Conservation (phyloP, 2,888 invertebrate species). For the Nyleta sp. region DNA sequence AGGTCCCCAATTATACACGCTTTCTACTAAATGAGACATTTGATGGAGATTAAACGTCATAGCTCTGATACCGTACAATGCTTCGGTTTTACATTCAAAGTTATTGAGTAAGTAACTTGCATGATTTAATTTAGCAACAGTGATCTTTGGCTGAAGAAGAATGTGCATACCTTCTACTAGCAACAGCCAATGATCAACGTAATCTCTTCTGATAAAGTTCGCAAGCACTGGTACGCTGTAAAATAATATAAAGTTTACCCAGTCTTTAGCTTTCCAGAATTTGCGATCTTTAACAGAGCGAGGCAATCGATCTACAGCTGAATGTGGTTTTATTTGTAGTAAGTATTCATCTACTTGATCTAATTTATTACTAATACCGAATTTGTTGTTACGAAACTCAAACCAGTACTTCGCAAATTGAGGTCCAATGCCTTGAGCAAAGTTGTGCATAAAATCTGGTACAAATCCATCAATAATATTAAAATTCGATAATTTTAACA, state of each 20-base stretch:
- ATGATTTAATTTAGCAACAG: neutral
- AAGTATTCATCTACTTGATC: neutral
- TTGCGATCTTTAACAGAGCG: neutral
- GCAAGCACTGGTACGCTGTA: conserved; percentile 3
- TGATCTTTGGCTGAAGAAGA: neutral
- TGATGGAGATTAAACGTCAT: conserved; percentile 20
- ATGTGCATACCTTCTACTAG: conserved; percentile 4
- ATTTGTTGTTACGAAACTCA: neutral
- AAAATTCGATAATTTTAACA: neutral
- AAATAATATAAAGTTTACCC: conserved; percentile 3
- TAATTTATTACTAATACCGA: neutral
- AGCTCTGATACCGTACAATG: neutral
- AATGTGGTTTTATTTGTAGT: neutral
- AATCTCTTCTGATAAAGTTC: neutral
- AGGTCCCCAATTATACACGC: conserved; percentile 18
- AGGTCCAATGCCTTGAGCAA: neutral
- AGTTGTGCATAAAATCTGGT: conserved; percentile 4
- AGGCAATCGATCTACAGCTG: neutral
- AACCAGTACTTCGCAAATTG: conserved; percentile 11
- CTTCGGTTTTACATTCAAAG: neutral
- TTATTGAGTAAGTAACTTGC: neutral
- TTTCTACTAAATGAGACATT: neutral
- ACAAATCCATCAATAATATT: conserved; percentile 10
- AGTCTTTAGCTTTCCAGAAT: conserved; percentile 16
- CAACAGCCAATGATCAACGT: neutral